Evolutionary conservation across 1,140 invertebrate genomes (phyloP), one percentile per base, ranked within the genome.

Genomic region (Pararge aegeria): DNA sequence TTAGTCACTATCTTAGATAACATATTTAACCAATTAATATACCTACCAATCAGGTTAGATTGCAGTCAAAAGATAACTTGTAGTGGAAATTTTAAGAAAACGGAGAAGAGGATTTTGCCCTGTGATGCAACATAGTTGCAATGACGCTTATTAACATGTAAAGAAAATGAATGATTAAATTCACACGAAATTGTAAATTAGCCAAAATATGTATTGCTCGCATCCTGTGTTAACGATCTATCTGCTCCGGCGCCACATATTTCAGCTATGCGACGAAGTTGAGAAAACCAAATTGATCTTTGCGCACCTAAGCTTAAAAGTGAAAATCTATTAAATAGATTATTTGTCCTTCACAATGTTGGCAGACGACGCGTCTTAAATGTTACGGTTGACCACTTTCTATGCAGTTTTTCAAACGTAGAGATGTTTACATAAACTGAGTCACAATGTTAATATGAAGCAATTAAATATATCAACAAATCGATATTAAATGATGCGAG

Each of bases 391-490:
- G 12, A 34, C 7, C 30, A 34, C 30, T 6, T 34, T 34, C 0
- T 3, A 34, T 34, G 12, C 12, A 34, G n/a, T 34, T 34, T 34
- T 10, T 34, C 7, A 34, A 10, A 34, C n/a, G 27, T 4, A 51
- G 30, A 51, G 4, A 20, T 15, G 29, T 38, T 52, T 27, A 21
- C 13, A 27, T 29, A 51, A 30, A 7, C 6, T 54, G 52, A 54
- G 37, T 42, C 52, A 54, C 21, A 56, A 49, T 49, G 38, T 29
- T 46, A 48, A 56, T 49, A 37, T 49, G 29, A 56, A 49, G 18
- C 44, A 56, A 56, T 56, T 56, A 49, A 18, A 56, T 49, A 29
- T 44, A 56, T 56, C 20, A 44, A 56, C 20, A 49, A 49, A 27
- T 55, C 54, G 38, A 38, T 24, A 42, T 55, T 18, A 40, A 53